Base-by-base conservation (phyloP, 2,797 vertebrate genomes). In the Esox lucius region DNA sequence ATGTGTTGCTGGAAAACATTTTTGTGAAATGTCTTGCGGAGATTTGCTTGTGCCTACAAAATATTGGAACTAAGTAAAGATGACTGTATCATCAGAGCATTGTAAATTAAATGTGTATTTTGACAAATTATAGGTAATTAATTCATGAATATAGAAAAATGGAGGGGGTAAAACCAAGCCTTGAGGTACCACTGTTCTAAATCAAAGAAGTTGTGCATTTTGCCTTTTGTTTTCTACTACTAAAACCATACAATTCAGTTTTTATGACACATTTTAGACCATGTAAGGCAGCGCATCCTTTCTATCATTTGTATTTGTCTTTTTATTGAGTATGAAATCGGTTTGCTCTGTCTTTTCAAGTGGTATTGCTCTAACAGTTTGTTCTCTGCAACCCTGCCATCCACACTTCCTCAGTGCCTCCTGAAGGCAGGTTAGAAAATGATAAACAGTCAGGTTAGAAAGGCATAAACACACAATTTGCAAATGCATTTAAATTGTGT, bases 401-500 rank as follows among this genome's bases (percentile, higher is more conserved):
- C 56, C 9, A 22, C 56, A 56, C 56, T n/a, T 15, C 22, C 17
- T 28, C 15, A 26, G 16, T 31, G 5, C 22, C 68, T 70, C 24
- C 24, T 28, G 46, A 51, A 28, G 46, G 16, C 68, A 28, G 68
- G 68, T 48, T 48, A 72, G 28, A 28, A 15, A 22, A 59, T 61
- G 11, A 16, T 70, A 15, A 31, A 35, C 24, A 71, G 16, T 35
- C 26, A 71, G 4, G 51, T 59, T 28, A 31, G 35, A 48, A 69
- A 48, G n/a, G 9, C n/a, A 24, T 48, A 69, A 69, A 69, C 42
- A 22, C 39, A 69, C 68, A 69, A 69, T 69, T 12, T 69, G 68
- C 42, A 31, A 22, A 48, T 69, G 68, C 42, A 49, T 16, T 69
- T 69, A 61, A 61, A 61, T 13, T 61, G 56, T 24, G 22, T 61